Evolutionary conservation across 2,888 invertebrate genomes (phyloP), one percentile per base, ranked within the genome.

Genomic region (Diachrysia chrysitis): DNA sequence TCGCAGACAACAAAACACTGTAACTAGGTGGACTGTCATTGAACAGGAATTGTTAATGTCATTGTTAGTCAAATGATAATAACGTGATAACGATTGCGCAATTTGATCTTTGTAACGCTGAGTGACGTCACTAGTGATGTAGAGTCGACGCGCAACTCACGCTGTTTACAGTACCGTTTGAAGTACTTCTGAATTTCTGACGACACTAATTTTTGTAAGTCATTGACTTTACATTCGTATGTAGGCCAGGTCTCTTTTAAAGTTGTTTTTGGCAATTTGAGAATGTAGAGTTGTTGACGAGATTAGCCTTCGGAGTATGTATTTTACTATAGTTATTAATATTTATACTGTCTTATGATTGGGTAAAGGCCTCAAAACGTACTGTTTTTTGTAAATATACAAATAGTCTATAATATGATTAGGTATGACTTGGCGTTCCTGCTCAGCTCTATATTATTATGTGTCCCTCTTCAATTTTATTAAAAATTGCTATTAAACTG

Each of bases 111-210:
- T 9, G 9, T 58, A 21, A 35, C 66, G 51, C 48, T 23, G 42
- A 29, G 19, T 62, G 10, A 17, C 29, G 54, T 55, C 51, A 58
- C 14, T 14, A 10, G 23, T 69, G 70, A 73, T 58, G 71, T 61
- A 29, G 17, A 21, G 32, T 25, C 16, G 19, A 7, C 23, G 21
- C 42, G 60, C 53, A 37, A 23, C 37, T 61, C 5, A 14, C 53
- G n/a, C 23, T 37, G 19, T 62, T 54, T 61, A 37, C 48, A 51
- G 48, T 51, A 21, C 19, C 48, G 48, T 19, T 51, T 0, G 21
- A 51, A 51, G n/a, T 42, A 42, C 42, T 51, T 21, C 12, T 12
- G 48, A 51, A 51, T 14, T 19, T 19, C 3, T 51, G 48, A 51
- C 48, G 48, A 19, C 17, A 21, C 12, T 21, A 51, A 12, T 51